These are phyloP conservation scores for Melanaphis sacchari DNA, from an alignment of 1,140 invertebrate genomes.

Conservation along the genomic window DNA sequence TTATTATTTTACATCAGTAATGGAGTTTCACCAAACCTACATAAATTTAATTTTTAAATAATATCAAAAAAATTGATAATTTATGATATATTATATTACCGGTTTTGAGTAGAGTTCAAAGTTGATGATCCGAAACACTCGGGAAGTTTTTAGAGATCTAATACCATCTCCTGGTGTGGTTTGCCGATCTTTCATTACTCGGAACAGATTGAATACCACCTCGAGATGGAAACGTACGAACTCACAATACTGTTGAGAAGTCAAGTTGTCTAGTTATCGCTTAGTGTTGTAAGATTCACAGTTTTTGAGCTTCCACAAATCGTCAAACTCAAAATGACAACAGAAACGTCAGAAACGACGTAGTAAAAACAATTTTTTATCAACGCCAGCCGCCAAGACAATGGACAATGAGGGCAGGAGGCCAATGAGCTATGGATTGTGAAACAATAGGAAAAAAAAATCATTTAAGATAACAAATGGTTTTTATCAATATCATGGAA, in stretches of 20 bases:
- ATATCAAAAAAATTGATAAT: not conserved
- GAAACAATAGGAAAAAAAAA: too few relatives aligned
- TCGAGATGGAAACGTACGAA: not conserved
- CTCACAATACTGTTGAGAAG: not conserved
- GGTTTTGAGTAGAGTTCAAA: slow-evolving; percentile 85
- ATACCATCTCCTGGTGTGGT: slow-evolving; percentile 76
- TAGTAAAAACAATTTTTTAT: not conserved
- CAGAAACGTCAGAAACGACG: not conserved
- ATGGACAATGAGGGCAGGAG: too few relatives aligned
- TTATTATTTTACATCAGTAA: not conserved
- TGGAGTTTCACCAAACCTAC: too few relatives aligned
- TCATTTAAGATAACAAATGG: too few relatives aligned
- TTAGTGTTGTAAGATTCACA: too few relatives aligned
- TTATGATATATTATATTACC: slow-evolving; percentile 66
- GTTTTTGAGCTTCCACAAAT: not conserved
- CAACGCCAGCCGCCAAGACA: too few relatives aligned
- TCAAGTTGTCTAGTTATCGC: too few relatives aligned
- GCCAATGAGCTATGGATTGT: too few relatives aligned
- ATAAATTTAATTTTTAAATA: not conserved
- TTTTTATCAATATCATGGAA: too few relatives aligned
- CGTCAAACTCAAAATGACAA: not conserved
- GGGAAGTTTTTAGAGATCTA: slow-evolving; percentile 73
- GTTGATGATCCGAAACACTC: slow-evolving; percentile 77
- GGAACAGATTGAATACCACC: not conserved
- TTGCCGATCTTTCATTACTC: slow-evolving; percentile 42